These are phyloP conservation scores for Moxostoma hubbsi DNA, from an alignment of 2,797 vertebrate genomes.

Conservation along the genomic window DNA sequence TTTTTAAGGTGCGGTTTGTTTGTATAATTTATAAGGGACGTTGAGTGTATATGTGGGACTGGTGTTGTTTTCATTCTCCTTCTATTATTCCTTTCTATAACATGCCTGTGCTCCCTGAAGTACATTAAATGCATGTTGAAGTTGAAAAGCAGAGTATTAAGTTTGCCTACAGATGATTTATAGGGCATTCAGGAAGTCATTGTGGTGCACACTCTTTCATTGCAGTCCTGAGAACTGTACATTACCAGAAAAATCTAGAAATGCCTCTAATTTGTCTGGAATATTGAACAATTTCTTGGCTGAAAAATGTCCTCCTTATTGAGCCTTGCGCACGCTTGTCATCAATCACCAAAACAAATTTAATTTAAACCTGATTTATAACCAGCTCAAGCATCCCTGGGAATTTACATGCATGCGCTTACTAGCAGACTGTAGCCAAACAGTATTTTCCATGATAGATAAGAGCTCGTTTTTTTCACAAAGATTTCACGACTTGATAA, in stretches of 20 bases:
- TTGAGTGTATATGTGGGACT: neutral
- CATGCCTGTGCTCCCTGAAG: slow-evolving; percentile 13
- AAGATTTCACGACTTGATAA: slow-evolving; percentile 53
- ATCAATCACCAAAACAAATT: slow-evolving; percentile 52
- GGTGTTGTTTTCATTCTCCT: slow-evolving; percentile 7
- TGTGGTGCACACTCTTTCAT: slow-evolving; percentile 10
- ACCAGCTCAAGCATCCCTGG: slow-evolving; percentile 30
- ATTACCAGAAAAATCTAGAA: slow-evolving; percentile 3
- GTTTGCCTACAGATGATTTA: slow-evolving; percentile 13
- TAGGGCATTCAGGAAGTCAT: slow-evolving; percentile 12
- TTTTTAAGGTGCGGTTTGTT: neutral
- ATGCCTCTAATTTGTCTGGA: slow-evolving; percentile 7
- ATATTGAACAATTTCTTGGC: slow-evolving; percentile 45
- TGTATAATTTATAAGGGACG: neutral
- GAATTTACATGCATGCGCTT: slow-evolving; percentile 35
- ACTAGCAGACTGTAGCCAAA: slow-evolving; percentile 40
- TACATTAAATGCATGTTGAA: slow-evolving; percentile 27
- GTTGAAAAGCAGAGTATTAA: slow-evolving; percentile 13
- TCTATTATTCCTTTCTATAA: neutral
- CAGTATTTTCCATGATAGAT: slow-evolving; percentile 51
- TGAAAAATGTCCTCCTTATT: slow-evolving; percentile 45
- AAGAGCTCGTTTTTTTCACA: slow-evolving; percentile 43
- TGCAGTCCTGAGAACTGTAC: slow-evolving; percentile 17
- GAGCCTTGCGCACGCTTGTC: slow-evolving; percentile 40
- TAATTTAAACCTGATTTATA: slow-evolving; percentile 52